Percentiles rank a stretch among this genome's conserved stretches.
These are phyloP conservation scores for Mellivora capensis DNA, from an alignment of 2,113 vertebrate species.

Conservation along the genomic window DNA sequence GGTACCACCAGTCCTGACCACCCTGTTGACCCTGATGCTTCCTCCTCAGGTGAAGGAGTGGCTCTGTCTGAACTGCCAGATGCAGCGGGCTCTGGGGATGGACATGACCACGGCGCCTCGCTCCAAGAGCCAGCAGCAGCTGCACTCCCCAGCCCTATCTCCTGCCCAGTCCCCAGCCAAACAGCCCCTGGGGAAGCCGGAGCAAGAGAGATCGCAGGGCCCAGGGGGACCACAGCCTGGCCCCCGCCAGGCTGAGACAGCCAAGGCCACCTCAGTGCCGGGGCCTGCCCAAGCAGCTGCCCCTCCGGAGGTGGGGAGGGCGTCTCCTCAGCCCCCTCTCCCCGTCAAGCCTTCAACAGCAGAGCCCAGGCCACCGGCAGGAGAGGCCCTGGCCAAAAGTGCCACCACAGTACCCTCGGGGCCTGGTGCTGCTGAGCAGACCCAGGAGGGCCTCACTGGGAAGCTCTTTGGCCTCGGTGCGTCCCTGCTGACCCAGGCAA, in stretches of 20 bases:
- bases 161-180: conserved; percentile 86
- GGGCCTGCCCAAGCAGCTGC: conserved; percentile 84
- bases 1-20: background rate
- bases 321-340: conserved; percentile 85
- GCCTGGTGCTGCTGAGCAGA: conserved; percentile 88
- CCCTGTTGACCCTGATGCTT: conserved; percentile 22
- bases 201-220: conserved; percentile 67
- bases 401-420: conserved; percentile 67
- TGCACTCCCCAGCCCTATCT: conserved; percentile 90
- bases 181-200: conserved; percentile 78
- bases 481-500: conserved; percentile 96
- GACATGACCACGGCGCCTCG: conserved; percentile 98
- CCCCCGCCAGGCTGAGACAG: conserved; percentile 66
- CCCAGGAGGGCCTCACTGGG: conserved; percentile 95
- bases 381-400: conserved; percentile 87
- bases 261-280: conserved; percentile 80
- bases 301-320: conserved; percentile 87
- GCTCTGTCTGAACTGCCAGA: conserved; percentile 99
- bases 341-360: conserved; percentile 82
- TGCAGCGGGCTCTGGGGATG: conserved; percentile 98
- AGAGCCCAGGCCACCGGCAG: conserved; percentile 88
- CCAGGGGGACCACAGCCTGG: conserved; percentile 58
- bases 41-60: conserved; percentile 94
- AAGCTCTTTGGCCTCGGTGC: conserved; percentile 98
- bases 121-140: conserved; percentile 98